Evolutionary conservation across 2,113 vertebrate species (phyloP).

Genomic region (Pipa parva): DNA sequence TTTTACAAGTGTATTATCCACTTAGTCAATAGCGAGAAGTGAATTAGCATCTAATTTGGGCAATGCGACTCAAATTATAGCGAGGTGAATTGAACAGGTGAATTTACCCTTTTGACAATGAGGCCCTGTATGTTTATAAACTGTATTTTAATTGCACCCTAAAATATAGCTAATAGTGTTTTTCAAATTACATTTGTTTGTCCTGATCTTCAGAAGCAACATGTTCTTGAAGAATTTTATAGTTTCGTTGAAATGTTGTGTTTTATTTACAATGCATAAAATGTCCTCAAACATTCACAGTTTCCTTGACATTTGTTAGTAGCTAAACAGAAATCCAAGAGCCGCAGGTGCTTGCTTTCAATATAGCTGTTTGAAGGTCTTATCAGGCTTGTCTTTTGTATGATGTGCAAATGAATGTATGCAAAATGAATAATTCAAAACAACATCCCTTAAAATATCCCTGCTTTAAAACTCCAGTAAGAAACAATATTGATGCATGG

Average conservation of each 20-base stretch:
- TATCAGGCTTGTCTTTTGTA: not conserved
- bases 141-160: too few relatives aligned
- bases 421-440: constrained; percentile 15
- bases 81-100: too few relatives aligned
- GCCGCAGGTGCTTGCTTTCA: not conserved
- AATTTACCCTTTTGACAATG: too few relatives aligned
- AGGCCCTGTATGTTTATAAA: too few relatives aligned
- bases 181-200: too few relatives aligned
- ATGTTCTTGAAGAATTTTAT: not conserved
- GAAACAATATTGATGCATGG: not conserved
- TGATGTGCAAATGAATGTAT: constrained; percentile 9
- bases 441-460: constrained; percentile 6
- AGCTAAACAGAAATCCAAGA: constrained; percentile 4
- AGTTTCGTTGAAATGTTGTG: too few relatives aligned
- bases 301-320: constrained; percentile 23
- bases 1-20: too few relatives aligned
- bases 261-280: constrained; percentile 2
- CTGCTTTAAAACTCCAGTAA: not conserved
- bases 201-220: too few relatives aligned
- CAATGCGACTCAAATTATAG: too few relatives aligned
- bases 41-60: too few relatives aligned
- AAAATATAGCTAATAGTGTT: too few relatives aligned
- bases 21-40: too few relatives aligned
- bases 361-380: constrained; percentile 10
- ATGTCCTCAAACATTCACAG: not conserved